phyloP scores from a whole-genome alignment of 2,888 invertebrate species.

The Chirona hameri region DNA sequence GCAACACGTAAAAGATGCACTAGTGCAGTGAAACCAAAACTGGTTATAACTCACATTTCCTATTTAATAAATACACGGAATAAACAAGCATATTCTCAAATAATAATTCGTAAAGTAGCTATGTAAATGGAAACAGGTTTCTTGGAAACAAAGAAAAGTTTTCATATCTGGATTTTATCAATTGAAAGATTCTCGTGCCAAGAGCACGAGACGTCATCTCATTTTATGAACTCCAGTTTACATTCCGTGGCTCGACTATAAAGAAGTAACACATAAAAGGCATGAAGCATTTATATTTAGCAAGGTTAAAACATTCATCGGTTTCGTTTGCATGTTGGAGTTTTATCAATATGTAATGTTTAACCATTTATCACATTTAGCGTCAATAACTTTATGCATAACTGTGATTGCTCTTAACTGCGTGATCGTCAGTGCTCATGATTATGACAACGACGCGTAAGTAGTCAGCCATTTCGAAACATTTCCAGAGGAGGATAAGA shows the following conservation, averaged over 20 bases:
- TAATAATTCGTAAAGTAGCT: no score
- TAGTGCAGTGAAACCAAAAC: neutral
- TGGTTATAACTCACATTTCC: neutral
- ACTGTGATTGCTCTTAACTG: neutral
- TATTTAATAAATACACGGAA: no score
- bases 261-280: neutral
- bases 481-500: no score
- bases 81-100: no score
- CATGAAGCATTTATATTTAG: neutral
- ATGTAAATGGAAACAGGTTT: no score
- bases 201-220: slow-evolving; percentile 1
- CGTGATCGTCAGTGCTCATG: neutral
- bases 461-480: neutral
- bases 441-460: slow-evolving; percentile 10
- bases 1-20: neutral
- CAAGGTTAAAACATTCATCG: neutral
- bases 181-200: slow-evolving; percentile 26
- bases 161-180: neutral
- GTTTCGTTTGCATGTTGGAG: neutral
- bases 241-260: neutral
- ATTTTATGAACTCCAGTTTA: neutral
- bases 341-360: slow-evolving; percentile 7
- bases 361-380: neutral
- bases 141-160: no score
- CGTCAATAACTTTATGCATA: neutral